phyloP scores from a whole-genome alignment of 2,797 vertebrate species.

The Discoglossus pictus region DNA sequence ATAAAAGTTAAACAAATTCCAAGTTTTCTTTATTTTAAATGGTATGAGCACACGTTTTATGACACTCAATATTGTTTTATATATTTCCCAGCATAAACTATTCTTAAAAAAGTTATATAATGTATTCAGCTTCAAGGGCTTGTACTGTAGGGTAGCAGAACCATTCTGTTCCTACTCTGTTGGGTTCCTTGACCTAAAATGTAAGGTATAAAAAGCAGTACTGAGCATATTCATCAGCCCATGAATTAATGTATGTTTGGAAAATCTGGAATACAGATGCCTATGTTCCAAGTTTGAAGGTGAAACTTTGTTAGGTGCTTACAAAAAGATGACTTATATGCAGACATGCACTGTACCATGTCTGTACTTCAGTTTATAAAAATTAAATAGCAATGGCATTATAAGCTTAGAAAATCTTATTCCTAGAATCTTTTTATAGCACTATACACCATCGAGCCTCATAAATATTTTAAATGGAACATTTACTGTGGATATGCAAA shows the following conservation, averaged over 20 bases:
- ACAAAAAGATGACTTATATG: slow-evolving; percentile 29
- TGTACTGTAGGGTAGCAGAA: no score
- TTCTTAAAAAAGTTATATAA: no score
- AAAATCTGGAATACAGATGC: neutral
- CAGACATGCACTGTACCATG: slow-evolving; percentile 27
- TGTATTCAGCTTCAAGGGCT: no score
- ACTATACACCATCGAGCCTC: slow-evolving; percentile 20
- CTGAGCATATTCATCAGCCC: no score
- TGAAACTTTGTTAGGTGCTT: slow-evolving; percentile 10
- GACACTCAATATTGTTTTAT: no score
- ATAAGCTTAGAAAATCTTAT: slow-evolving; percentile 22
- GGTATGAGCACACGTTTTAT: no score
- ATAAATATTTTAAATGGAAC: slow-evolving; percentile 46
- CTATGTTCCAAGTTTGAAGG: neutral
- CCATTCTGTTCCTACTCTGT: no score
- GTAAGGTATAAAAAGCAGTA: no score
- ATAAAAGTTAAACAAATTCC: no score
- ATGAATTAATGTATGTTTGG: neutral
- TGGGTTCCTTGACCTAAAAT: no score
- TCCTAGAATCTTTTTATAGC: slow-evolving; percentile 36
- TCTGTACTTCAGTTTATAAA: slow-evolving; percentile 33
- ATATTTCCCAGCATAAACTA: no score
- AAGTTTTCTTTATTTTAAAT: no score
- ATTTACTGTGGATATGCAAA: slow-evolving; percentile 25
- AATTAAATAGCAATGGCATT: slow-evolving; percentile 36